A percentile compares a stretch with the other conserved stretches of the same genome.
phyloP scores from a whole-genome alignment of 2,797 vertebrate species.

The Coregonus suidteri region DNA sequence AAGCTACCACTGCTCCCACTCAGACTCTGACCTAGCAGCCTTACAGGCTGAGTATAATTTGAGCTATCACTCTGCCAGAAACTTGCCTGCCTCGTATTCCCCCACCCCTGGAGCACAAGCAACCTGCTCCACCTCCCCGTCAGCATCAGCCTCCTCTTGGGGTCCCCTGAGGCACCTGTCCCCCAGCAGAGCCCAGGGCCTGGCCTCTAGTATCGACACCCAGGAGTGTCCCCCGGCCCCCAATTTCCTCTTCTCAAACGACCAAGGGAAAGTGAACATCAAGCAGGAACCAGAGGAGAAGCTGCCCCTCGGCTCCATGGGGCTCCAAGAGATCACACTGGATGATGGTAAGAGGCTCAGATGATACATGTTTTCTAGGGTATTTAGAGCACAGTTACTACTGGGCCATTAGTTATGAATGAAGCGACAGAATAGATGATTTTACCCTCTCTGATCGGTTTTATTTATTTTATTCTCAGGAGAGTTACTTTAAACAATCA shows the following conservation, averaged over 20 bases:
- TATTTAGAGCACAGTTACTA: too few species aligned
- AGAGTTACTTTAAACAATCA: not conserved
- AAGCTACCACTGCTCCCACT: conserved; percentile 70
- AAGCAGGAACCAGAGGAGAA: conserved; percentile 87
- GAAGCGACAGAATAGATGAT: not conserved
- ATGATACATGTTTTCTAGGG: not conserved
- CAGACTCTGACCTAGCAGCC: conserved; percentile 61
- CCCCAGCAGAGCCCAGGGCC: conserved; percentile 57
- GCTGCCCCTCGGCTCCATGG: conserved; percentile 78
- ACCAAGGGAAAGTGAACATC: conserved; percentile 70
- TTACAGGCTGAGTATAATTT: conserved; percentile 71
- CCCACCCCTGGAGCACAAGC: not conserved
- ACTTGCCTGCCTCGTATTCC: conserved; percentile 57
- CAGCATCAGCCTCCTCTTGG: conserved; percentile 65
- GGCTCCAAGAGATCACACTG: conserved; percentile 92
- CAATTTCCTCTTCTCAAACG: conserved; percentile 68
- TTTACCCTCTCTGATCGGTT: not conserved
- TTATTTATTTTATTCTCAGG: not conserved
- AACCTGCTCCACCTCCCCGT: conserved; percentile 61
- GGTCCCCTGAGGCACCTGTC: conserved; percentile 63
- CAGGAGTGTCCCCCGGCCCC: conserved; percentile 68
- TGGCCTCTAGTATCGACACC: conserved; percentile 52
- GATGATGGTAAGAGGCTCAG: conserved; percentile 87
- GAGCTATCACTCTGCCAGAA: conserved; percentile 70
- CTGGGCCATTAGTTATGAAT: too few species aligned